Base-by-base conservation (phyloP, 2,797 vertebrate genomes). In the Pseudopleuronectes americanus region DNA sequence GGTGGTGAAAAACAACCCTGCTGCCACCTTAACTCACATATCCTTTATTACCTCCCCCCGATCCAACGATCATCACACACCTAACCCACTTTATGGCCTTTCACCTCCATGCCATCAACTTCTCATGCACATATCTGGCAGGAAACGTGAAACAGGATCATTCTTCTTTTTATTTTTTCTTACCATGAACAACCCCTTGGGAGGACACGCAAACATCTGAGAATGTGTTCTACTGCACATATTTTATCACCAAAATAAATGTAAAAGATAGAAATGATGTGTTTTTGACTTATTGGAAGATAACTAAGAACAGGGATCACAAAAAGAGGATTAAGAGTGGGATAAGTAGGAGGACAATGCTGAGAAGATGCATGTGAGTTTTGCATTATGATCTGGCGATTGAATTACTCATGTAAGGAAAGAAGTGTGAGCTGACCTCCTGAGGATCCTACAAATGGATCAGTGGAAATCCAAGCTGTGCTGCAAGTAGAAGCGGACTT, bases 1-100 rank as follows among this genome's bases (percentile, higher is more conserved):
- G 64, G 61, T 60, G 79, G 79, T 87, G 83, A 86, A 86, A 91
- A 92, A 90, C 78, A 85, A 87, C 65, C 73, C 70, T 0, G 23
- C 81, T 82, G 85, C 80, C 76, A 74, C 74, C 67, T 84, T 77
- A 5, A 47, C 69, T 79, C 61, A 78, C 14, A 14, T 71, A 74
- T 81, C 86, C 78, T 59, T 78, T 78, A 84, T 84, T 84, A 64
- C 71, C 65, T 79, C 73, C 53, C 57, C 60, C 21, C 36, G 3
- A 41, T 67, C 64, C n/a, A 66, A 41, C 17, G 0, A 23, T 62
- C 52, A n/a, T 64, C 77, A 58, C 61, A 54, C 62, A 58, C 49
- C 60, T 61, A n/a, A 80, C 64, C 21, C 66, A 64, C 63, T 65
- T 81, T 72, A 59, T 49, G 23, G 49, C 59, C 71, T 79, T 75